Evolutionary conservation across 2,888 invertebrate genomes (phyloP).

Genomic region (Ptilodon capucinus): DNA sequence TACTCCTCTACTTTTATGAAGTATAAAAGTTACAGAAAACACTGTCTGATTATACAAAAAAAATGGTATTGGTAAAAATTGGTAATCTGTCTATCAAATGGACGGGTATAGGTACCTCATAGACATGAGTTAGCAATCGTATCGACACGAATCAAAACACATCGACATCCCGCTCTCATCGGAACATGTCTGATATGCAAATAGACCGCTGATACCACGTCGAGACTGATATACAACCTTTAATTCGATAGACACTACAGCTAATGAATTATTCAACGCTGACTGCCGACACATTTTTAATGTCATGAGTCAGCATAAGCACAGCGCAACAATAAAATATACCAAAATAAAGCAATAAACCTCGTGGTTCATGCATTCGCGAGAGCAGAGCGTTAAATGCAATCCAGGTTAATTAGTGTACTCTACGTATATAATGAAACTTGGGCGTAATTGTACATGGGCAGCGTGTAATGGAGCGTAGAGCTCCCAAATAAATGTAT

Average conservation of each 20-base stretch:
- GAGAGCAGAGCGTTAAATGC: slow-evolving; percentile 26
- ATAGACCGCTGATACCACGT: slow-evolving; percentile 57
- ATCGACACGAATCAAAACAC: slow-evolving; percentile 19
- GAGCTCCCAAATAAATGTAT: background rate
- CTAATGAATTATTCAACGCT: slow-evolving; percentile 69
- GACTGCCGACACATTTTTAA: slow-evolving; percentile 54
- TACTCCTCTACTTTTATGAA: too few relatives aligned
- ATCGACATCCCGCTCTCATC: slow-evolving; percentile 37
- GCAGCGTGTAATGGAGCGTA: slow-evolving; percentile 11
- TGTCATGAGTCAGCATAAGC: slow-evolving; percentile 42
- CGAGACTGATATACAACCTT: slow-evolving; percentile 52
- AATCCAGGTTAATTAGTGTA: slow-evolving; percentile 47
- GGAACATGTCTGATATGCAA: slow-evolving; percentile 63
- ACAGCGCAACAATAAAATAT: slow-evolving; percentile 34
- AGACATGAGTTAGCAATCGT: slow-evolving; percentile 3
- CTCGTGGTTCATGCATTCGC: slow-evolving; percentile 25
- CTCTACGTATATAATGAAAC: slow-evolving; percentile 34
- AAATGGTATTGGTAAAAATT: too few relatives aligned
- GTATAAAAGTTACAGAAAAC: too few relatives aligned
- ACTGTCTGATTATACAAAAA: too few relatives aligned
- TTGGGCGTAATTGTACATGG: slow-evolving; percentile 22
- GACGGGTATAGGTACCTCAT: background rate
- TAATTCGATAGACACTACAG: slow-evolving; percentile 58
- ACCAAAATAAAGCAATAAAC: slow-evolving; percentile 33
- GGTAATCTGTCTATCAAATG: background rate